Conservation (phyloP, 2,888 invertebrate genomes). For the Loripinus fragilis region DNA sequence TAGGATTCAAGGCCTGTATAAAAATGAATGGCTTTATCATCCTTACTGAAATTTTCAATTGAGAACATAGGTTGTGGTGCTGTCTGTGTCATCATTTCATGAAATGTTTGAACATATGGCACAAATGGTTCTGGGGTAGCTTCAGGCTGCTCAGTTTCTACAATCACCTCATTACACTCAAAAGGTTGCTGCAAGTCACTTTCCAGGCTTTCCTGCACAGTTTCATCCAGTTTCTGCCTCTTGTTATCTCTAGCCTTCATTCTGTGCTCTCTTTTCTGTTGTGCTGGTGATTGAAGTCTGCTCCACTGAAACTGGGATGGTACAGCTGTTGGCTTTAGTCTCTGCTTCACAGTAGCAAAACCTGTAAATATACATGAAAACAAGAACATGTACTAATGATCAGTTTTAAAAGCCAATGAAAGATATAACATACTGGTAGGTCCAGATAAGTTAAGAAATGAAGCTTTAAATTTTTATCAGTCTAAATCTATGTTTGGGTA, state of each 20-base stretch:
- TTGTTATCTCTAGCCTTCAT: neutral
- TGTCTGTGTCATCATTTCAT: neutral
- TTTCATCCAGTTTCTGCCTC: neutral
- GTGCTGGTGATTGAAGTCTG: neutral
- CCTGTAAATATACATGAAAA: no score
- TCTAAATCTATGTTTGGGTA: no score
- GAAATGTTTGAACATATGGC: neutral
- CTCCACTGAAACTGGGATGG: neutral
- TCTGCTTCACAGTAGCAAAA: neutral
- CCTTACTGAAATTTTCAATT: conserved; percentile 28
- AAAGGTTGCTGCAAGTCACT: neutral
- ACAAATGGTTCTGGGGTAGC: neutral
- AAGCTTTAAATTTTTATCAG: no score
- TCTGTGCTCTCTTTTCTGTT: neutral
- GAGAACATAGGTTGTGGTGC: conserved; percentile 15
- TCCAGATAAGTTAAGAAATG: no score
- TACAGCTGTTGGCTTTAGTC: conserved; percentile 2
- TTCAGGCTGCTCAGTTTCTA: neutral
- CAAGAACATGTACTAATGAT: no score
- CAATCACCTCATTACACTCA: neutral
- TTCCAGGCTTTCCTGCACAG: neutral
- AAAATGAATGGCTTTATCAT: conserved; percentile 24
- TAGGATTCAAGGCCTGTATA: conserved; percentile 34
- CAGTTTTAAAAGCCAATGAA: no score
- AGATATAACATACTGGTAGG: neutral